Base-by-base conservation (phyloP, 1,140 invertebrate genomes). In the Penaeus chinensis region DNA sequence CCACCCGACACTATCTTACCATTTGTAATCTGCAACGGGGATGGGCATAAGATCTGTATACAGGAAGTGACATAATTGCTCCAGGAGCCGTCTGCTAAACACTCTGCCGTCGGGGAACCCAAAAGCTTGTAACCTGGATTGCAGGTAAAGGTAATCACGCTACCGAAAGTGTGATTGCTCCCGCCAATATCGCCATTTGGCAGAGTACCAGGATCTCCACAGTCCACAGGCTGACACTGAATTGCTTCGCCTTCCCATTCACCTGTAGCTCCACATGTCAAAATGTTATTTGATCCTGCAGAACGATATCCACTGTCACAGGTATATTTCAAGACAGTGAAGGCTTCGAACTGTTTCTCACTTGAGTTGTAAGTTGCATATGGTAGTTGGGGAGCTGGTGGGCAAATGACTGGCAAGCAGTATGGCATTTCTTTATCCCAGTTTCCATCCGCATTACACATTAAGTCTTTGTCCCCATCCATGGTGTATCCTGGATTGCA, bases 221-320 rank as follows among this genome's bases (percentile, higher is more conserved):
- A 93, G 42, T 92, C 91, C 7, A 92, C 89, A 18, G 91, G 92
- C 24, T 81, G 18, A 90, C 92, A 93, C 19, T 71, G 66, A 80
- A 90, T 89, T 2, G 65, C 76, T 24, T 79, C 77, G 20, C 89
- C 89, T 42, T 83, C 74, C 90, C 90, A 91, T 76, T 84, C 32
- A 8, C 82, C 83, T 42, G 66, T 18, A 62, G 79, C 54, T 79
- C 63, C 88, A 65, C 90, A 91, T 20, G 61, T 76, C 32, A 66
- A 47, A 27, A 24, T 81, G 13, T 61, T 66, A n/a, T n/a, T 61
- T 18, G 74, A 8, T 54, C 54, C 63, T 76, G 47, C 76, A 22
- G 88, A 71, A 16, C 37, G 61, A 71, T 87, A 90, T n/a, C 90
- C 90, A 54, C 47, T 76, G 24, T 90, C 77, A 83, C 90, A 90